Base-by-base conservation (phyloP, 1,140 invertebrate genomes). In the Leptinotarsa defecta region DNA sequence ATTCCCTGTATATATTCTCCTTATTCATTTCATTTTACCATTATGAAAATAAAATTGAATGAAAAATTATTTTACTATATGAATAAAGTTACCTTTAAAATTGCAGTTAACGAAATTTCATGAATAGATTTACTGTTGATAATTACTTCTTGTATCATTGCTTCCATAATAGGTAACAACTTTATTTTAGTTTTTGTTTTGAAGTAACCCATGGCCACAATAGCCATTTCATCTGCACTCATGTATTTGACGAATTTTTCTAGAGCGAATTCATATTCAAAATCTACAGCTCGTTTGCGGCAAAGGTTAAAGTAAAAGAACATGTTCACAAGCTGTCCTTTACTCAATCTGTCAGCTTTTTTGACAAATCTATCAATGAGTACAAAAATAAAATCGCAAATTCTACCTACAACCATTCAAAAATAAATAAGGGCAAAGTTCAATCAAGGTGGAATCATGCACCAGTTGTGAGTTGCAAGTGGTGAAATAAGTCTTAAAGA, bases 151-250 rank as follows among this genome's bases (percentile, higher is more conserved):
- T 79, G 24, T 2, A 89, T 85, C 13, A 92, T 84, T 34, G 84
- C 81, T 13, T 77, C 13, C 3, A 89, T 5, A 19, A 91, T 79
- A 0, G 80, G 57, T 0, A 77, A 34, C 81, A 87, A 86, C 74
- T 81, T 84, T n/a, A 92, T 87, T n/a, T 74, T 84, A 0, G 84
- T 89, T 76, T 90, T 84, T 1, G 87, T 89, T 84, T 91, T 91
- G 74, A 91, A 91, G 80, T 90, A 92, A 1, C 88, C 89, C 84
- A 91, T 87, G 17, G 87, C 85, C 71, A 90, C 81, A 11, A 92
- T 85, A 15, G 85, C 88, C 22, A 91, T 52, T 82, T 92, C 91
- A 71, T 88, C 84, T 0, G 88, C 73, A 3, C 80, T 85, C 78
- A 91, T 85, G 5, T 88, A 78, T 13, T 87, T 70, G 4, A 89